These are phyloP conservation scores for Acrocyrtus sp. DNA, from an alignment of 2,888 invertebrate genomes.

Conservation along the genomic window DNA sequence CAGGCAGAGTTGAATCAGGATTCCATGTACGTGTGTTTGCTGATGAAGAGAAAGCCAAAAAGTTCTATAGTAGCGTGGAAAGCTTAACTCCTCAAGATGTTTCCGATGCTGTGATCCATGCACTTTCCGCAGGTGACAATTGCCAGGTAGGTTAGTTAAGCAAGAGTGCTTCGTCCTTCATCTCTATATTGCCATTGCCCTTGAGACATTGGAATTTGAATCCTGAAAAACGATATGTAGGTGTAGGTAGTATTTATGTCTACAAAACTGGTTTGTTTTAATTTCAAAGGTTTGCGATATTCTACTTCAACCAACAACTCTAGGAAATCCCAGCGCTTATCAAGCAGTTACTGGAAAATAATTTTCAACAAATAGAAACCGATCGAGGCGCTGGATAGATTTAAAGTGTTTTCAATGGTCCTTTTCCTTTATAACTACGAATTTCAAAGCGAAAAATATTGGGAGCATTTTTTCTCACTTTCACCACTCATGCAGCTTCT, in stretches of 20 bases:
- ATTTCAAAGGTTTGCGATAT: conserved; percentile 38
- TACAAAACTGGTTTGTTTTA: background rate
- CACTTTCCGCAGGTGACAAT: conserved; percentile 72
- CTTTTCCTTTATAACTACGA: too few species aligned
- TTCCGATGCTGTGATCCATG: conserved; percentile 73
- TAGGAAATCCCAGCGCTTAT: conserved; percentile 18
- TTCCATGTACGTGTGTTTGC: conserved; percentile 52
- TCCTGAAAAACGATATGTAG: too few species aligned
- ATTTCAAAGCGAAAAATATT: too few species aligned
- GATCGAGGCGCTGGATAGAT: too few species aligned
- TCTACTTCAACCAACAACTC: conserved; percentile 27
- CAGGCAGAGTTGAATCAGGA: conserved; percentile 60
- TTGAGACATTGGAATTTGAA: background rate
- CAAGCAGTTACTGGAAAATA: too few species aligned
- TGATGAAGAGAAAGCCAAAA: conserved; percentile 63
- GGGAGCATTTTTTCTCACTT: too few species aligned
- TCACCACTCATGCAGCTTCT: too few species aligned
- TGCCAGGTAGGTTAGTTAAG: conserved; percentile 68
- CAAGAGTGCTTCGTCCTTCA: background rate
- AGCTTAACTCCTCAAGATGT: conserved; percentile 72
- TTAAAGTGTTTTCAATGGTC: too few species aligned
- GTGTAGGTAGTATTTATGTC: too few species aligned
- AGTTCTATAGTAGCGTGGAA: conserved; percentile 66
- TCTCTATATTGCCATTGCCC: background rate
- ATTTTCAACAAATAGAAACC: too few species aligned